A percentile compares a stretch with the other conserved stretches of the same genome.
Conservation (phyloP, 2,888 invertebrate species). For the Drosophila engyochracea region DNA sequence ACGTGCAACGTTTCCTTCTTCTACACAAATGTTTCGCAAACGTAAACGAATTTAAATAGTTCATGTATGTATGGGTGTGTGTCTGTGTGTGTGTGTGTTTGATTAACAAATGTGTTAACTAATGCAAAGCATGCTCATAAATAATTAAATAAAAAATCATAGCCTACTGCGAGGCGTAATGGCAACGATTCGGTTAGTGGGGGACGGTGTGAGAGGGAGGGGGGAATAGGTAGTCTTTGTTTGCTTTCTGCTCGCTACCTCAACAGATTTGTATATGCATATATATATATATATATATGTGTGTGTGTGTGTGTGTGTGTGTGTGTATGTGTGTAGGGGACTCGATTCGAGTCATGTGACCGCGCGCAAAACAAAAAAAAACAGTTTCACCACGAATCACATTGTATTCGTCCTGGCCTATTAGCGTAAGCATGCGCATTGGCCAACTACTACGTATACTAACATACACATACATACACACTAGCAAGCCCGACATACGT, state of each 20-base stretch:
- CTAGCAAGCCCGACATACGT: conserved; percentile 1
- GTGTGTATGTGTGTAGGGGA: conserved; percentile 42
- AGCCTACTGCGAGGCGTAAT: conserved; percentile 6
- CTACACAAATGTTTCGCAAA: conserved; percentile 52
- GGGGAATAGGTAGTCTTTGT: conserved; percentile 26
- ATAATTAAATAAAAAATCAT: conserved; percentile 53
- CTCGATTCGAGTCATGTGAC: conserved; percentile 75
- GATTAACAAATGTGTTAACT: conserved; percentile 11
- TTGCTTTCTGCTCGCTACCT: conserved; percentile 70
- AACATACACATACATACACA: conserved; percentile 12
- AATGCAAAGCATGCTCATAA: conserved; percentile 27
- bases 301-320: conserved; percentile 33
- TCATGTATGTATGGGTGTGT: conserved; percentile 19
- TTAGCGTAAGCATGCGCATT: conserved; percentile 77
- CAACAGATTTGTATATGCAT: conserved; percentile 69
- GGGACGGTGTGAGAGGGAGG: background rate
- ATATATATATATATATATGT: conserved; percentile 15
- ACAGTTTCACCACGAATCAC: conserved; percentile 55
- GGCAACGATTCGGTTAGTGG: background rate
- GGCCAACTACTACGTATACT: conserved; percentile 41
- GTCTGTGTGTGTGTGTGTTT: conserved; percentile 14
- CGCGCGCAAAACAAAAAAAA: conserved; percentile 69
- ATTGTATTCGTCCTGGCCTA: conserved; percentile 57
- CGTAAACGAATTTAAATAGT: conserved; percentile 45
- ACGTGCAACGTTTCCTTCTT: conserved; percentile 59